These are phyloP conservation scores for Drosophila sechellia DNA, from an alignment of 1,140 invertebrate genomes.

Conservation along the genomic window DNA sequence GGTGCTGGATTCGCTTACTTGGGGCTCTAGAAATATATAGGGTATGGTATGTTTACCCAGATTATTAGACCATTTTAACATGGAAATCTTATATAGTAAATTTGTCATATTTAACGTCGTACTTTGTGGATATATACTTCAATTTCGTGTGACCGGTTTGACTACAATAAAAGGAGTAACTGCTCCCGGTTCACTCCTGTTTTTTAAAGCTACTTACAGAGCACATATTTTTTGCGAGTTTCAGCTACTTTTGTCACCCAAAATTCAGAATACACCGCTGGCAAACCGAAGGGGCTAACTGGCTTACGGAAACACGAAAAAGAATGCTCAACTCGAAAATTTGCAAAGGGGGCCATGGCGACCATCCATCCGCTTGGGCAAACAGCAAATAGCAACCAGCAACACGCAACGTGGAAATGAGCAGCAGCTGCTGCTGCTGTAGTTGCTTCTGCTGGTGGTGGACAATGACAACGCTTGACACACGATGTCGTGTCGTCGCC, in stretches of 20 bases:
- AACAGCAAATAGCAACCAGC: conserved; percentile 25
- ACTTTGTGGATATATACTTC: neutral
- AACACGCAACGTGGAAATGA: conserved; percentile 62
- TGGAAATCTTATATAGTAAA: no score
- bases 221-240: conserved; percentile 17
- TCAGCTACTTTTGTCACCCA: conserved; percentile 9
- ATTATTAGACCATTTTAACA: neutral
- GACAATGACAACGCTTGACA: conserved; percentile 60
- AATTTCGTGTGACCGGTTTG: neutral
- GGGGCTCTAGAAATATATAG: neutral
- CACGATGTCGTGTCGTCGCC: conserved; percentile 53
- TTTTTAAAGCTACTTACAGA: conserved; percentile 1
- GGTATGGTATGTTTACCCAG: neutral
- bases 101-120: no score
- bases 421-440: conserved; percentile 44
- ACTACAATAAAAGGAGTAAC: neutral
- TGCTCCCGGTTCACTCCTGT: neutral
- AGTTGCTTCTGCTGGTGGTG: conserved; percentile 23
- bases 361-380: conserved; percentile 23
- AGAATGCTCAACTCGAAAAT: conserved; percentile 37
- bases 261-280: conserved; percentile 7
- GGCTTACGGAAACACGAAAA: conserved; percentile 24
- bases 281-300: conserved; percentile 44
- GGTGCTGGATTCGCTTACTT: neutral
- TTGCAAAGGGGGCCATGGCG: conserved; percentile 38